phyloP scores from a whole-genome alignment of 37 sponge, comb jelly and placozoan genomes.

The Eunapius fragilis region DNA sequence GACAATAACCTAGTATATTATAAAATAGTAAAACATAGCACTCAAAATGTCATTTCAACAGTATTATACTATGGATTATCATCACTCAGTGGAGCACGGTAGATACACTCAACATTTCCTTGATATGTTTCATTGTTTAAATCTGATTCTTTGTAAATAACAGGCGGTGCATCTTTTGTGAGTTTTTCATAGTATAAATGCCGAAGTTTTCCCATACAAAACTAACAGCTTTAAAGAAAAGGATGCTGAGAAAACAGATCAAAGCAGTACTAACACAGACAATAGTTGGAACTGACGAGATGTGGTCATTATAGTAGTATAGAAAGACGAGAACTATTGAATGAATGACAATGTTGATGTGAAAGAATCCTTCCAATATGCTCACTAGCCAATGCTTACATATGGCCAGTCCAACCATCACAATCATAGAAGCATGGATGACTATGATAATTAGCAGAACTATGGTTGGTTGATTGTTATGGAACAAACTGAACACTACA shows the following conservation, averaged over 20 bases:
- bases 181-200: too few relatives aligned
- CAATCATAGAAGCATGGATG: neutral
- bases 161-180: too few relatives aligned
- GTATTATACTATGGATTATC: too few relatives aligned
- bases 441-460: neutral
- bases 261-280: neutral
- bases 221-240: neutral
- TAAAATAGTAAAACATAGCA: too few relatives aligned
- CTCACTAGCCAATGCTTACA: neutral
- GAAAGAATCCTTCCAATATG: neutral
- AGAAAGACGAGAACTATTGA: slow-evolving; percentile 8
- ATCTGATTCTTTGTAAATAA: too few relatives aligned
- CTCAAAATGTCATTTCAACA: too few relatives aligned
- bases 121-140: too few relatives aligned
- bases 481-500: neutral
- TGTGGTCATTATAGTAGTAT: slow-evolving; percentile 2
- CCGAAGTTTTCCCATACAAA: neutral
- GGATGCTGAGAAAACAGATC: neutral
- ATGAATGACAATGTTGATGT: neutral
- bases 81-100: too few relatives aligned
- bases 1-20: too few relatives aligned
- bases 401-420: neutral
- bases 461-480: neutral
- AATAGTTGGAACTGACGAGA: neutral
- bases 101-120: too few relatives aligned